Conservation (phyloP, 2,797 vertebrate species). For the Podarcis lilfordi region DNA sequence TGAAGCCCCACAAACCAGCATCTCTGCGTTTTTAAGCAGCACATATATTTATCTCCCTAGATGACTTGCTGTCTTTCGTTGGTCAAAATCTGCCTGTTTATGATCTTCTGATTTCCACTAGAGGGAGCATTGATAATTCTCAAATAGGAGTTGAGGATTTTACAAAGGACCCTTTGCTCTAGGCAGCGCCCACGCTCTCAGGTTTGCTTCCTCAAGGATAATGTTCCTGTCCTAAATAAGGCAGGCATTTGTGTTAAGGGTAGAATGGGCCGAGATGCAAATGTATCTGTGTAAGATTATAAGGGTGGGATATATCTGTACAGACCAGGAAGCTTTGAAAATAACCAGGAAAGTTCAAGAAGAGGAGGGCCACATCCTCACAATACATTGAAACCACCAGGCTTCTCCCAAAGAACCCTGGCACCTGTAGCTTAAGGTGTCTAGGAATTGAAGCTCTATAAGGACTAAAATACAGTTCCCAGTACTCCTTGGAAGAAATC, state of each 20-base stretch:
- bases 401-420: no score
- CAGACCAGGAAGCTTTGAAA: neutral
- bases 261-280: neutral
- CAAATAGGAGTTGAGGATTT: neutral
- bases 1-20: neutral
- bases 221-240: neutral
- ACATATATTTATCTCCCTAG: neutral
- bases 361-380: neutral
- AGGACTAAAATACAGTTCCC: no score
- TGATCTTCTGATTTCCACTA: constrained; percentile 19
- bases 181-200: neutral
- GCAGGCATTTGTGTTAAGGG: neutral
- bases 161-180: neutral
- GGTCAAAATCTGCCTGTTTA: neutral
- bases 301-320: neutral
- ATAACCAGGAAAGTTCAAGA: neutral
- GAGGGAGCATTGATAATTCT: constrained; percentile 26
- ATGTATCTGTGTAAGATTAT: neutral
- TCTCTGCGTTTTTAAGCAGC: neutral
- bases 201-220: neutral
- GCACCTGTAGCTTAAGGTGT: no score
- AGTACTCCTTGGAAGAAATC: no score
- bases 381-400: no score
- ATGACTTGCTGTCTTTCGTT: neutral
- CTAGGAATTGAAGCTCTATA: no score